Conservation (phyloP, 2,888 invertebrate genomes). For the Microdon myrmicae region DNA sequence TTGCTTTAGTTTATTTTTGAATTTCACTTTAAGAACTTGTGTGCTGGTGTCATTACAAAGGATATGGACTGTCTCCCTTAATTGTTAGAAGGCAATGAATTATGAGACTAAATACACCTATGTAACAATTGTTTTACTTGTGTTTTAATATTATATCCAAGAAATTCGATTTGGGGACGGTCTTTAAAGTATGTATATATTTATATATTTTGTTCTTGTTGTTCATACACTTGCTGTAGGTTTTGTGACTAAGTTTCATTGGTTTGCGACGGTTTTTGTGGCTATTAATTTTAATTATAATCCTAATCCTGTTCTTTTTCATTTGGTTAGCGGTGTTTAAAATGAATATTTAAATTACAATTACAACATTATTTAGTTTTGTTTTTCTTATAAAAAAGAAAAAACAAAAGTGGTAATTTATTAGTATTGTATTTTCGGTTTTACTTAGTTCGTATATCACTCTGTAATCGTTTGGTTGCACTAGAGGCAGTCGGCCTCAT, state of each 20-base stretch:
- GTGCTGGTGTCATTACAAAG: neutral
- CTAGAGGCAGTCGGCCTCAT: slow-evolving; percentile 91
- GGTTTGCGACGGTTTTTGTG: slow-evolving; percentile 2
- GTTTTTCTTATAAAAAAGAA: slow-evolving; percentile 1
- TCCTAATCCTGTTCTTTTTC: slow-evolving; percentile 13
- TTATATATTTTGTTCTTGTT: slow-evolving; percentile 29
- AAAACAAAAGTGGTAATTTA: slow-evolving; percentile 1
- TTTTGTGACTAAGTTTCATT: slow-evolving; percentile 25
- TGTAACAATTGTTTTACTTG: slow-evolving; percentile 16
- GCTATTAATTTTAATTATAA: slow-evolving; percentile 9
- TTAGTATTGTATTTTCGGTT: neutral
- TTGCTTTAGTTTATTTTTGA: slow-evolving; percentile 10
- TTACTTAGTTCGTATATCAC: slow-evolving; percentile 31
- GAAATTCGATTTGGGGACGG: slow-evolving; percentile 51
- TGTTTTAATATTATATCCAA: slow-evolving; percentile 31
- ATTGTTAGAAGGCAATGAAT: slow-evolving; percentile 22
- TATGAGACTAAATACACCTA: slow-evolving; percentile 4
- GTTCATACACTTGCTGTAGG: too few species aligned
- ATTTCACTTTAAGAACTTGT: neutral
- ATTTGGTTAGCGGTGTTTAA: slow-evolving; percentile 16
- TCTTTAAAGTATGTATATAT: slow-evolving; percentile 35
- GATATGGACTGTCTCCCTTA: slow-evolving; percentile 6
- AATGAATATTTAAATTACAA: neutral
- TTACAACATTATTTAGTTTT: neutral
- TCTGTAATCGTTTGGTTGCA: slow-evolving; percentile 73